These are phyloP conservation scores for Drosophila leonis DNA, from an alignment of 2,888 invertebrate genomes.

Conservation along the genomic window DNA sequence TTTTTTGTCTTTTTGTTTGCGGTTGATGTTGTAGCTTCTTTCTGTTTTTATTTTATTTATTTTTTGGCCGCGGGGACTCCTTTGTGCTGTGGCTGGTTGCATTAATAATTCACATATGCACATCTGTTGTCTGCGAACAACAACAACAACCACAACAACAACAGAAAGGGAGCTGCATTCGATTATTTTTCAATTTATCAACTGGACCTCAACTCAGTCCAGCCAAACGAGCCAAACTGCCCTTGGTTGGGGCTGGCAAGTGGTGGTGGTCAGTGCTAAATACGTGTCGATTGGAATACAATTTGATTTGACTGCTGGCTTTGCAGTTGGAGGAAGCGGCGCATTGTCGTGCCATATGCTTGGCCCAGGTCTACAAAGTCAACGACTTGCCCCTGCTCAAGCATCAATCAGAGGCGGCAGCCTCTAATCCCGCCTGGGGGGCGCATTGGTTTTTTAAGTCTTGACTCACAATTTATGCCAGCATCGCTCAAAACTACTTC, in stretches of 20 bases:
- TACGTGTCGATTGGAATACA: constrained; percentile 71
- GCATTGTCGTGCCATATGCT: constrained; percentile 41
- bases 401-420: constrained; percentile 43
- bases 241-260: constrained; percentile 41
- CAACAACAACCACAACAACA: constrained; percentile 4
- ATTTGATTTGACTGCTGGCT: constrained; percentile 57
- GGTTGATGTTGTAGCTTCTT: constrained; percentile 15
- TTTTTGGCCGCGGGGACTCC: constrained; percentile 59
- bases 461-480: constrained; percentile 61
- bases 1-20: constrained; percentile 14
- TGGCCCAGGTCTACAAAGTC: constrained; percentile 28
- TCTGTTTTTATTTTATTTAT: background rate
- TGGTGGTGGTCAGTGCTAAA: constrained; percentile 68
- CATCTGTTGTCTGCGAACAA: constrained; percentile 63
- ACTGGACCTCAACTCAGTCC: constrained; percentile 13
- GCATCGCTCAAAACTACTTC: constrained; percentile 44
- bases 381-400: constrained; percentile 42
- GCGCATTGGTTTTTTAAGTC: constrained; percentile 45
- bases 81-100: constrained; percentile 67
- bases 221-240: constrained; percentile 5
- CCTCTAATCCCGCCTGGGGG: constrained; percentile 68
- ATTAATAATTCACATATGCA: constrained; percentile 83
- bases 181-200: constrained; percentile 79
- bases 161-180: constrained; percentile 61
- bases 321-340: constrained; percentile 19